phyloP scores from a whole-genome alignment of 2,888 invertebrate genomes.

The Bellardia pandia region DNA sequence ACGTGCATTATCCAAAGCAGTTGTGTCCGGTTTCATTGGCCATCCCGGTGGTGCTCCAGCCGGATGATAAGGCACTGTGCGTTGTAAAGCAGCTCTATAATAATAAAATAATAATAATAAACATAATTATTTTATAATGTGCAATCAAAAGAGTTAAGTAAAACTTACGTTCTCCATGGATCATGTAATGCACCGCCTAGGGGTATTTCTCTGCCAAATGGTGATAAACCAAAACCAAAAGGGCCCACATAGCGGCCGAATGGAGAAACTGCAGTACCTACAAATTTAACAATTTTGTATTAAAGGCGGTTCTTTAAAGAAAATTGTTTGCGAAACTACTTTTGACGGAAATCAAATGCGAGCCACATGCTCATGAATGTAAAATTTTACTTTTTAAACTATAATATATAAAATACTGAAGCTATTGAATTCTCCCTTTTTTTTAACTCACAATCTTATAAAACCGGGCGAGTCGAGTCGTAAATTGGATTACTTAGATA shows the following conservation, averaged over 20 bases:
- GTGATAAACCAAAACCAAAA: slow-evolving; percentile 88
- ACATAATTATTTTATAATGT: background rate
- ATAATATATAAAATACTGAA: no score
- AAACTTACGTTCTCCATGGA: slow-evolving; percentile 88
- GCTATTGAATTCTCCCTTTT: no score
- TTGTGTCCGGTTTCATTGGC: slow-evolving; percentile 88
- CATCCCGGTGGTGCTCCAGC: slow-evolving; percentile 85
- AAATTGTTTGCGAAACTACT: no score
- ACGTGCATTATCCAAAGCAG: slow-evolving; percentile 86
- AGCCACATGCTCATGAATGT: no score
- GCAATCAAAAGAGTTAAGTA: background rate
- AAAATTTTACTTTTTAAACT: no score
- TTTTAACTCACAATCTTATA: no score
- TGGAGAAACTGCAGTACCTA: slow-evolving; percentile 90
- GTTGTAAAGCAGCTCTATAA: slow-evolving; percentile 84
- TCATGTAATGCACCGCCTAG: slow-evolving; percentile 82
- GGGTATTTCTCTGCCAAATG: slow-evolving; percentile 85
- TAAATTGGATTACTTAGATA: no score
- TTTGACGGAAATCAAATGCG: no score
- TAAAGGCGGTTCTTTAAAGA: no score
- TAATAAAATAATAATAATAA: background rate
- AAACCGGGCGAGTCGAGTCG: no score
- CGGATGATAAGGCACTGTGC: slow-evolving; percentile 86
- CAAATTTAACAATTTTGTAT: background rate
- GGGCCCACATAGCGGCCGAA: slow-evolving; percentile 92